A percentile compares a stretch with the other conserved stretches of the same genome.
Evolutionary conservation across 1,140 invertebrate genomes (phyloP).

Genomic region (Drosophila orosa): DNA sequence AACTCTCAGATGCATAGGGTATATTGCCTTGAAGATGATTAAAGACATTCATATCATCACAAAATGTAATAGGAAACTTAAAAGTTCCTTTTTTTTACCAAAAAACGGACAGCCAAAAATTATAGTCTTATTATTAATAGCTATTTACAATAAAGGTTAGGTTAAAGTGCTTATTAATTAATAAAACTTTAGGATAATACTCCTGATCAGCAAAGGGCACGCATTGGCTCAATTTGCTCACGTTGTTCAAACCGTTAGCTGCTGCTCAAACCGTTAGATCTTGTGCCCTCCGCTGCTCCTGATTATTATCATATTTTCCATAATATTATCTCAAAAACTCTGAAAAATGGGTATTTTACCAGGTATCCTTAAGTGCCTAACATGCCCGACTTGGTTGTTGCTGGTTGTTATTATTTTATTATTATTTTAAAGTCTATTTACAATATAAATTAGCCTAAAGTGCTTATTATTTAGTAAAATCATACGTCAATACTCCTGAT

Average conservation of each 20-base stretch:
- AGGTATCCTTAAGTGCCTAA: constrained; percentile 19
- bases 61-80: not conserved
- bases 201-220: no score
- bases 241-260: no score
- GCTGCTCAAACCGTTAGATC: no score
- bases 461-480: no score
- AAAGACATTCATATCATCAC: no score
- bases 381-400: constrained; percentile 26
- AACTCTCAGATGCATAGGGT: constrained; percentile 9
- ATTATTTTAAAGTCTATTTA: not conserved
- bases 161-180: no score
- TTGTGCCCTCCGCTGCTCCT: no score
- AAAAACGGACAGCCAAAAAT: no score
- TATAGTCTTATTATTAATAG: no score
- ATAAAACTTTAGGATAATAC: not conserved
- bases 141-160: not conserved
- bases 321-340: not conserved
- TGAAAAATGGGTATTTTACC: not conserved
- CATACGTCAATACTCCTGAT: not conserved
- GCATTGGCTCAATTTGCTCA: no score
- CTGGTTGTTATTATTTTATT: not conserved
- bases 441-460: not conserved
- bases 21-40: not conserved
- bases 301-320: not conserved
- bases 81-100: not conserved